phyloP scores from a whole-genome alignment of 2,113 vertebrate species.

The Grammomys dolichurus region DNA sequence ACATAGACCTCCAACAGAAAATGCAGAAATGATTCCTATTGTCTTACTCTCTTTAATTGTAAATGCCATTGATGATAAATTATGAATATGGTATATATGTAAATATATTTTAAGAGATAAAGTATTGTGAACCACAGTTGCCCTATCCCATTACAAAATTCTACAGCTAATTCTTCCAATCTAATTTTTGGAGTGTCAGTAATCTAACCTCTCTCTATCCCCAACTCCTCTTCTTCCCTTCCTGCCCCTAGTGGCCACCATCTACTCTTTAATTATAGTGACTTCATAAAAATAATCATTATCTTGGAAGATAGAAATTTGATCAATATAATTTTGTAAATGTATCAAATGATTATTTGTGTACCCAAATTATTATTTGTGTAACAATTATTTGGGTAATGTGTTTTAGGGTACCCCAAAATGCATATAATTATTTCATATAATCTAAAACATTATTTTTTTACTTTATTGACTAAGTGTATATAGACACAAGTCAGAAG shows the following conservation, averaged over 20 bases:
- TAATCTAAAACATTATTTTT: not conserved
- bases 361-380: too few species aligned
- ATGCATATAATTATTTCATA: not conserved
- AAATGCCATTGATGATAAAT: not conserved
- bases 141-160: not conserved
- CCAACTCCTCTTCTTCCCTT: not conserved
- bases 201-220: not conserved
- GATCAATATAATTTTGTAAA: too few species aligned
- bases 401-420: not conserved
- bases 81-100: not conserved
- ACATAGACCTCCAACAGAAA: conserved; percentile 20
- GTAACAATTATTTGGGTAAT: too few species aligned
- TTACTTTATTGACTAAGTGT: not conserved
- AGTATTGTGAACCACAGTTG: not conserved
- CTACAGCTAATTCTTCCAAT: not conserved
- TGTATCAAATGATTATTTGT: too few species aligned
- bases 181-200: too few species aligned
- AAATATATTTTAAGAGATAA: not conserved
- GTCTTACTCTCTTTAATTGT: conserved; percentile 46
- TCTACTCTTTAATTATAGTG: not conserved
- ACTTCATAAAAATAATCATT: not conserved
- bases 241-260: not conserved
- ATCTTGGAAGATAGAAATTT: not conserved
- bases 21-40: not conserved
- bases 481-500: not conserved